These are phyloP conservation scores for Sebastes cheni DNA, from an alignment of 2,797 vertebrate species.

Conservation along the genomic window DNA sequence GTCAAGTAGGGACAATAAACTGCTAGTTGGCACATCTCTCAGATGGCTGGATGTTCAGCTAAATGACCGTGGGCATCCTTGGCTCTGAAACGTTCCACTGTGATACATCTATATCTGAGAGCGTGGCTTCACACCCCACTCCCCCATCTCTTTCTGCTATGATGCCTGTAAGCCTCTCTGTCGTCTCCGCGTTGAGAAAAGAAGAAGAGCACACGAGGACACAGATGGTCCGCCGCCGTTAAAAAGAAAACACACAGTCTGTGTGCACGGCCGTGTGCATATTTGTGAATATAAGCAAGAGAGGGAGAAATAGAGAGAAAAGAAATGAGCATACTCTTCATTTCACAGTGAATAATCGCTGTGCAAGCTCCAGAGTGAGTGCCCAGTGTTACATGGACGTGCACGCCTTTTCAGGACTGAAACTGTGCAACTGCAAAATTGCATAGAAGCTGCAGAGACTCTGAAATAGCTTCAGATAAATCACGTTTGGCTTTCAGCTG, in stretches of 20 bases:
- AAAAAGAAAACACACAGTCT: background rate
- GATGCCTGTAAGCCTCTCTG: background rate
- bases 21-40: background rate
- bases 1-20: background rate
- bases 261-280: background rate
- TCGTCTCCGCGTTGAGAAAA: background rate
- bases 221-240: slow-evolving; percentile 30
- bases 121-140: background rate
- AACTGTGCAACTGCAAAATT: background rate
- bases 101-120: background rate
- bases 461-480: background rate
- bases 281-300: slow-evolving; percentile 21
- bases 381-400: slow-evolving; percentile 22
- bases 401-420: slow-evolving; percentile 8
- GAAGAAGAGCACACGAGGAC: background rate
- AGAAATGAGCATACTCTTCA: slow-evolving; percentile 29
- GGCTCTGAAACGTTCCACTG: background rate
- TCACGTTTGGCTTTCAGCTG: background rate
- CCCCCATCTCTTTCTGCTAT: background rate
- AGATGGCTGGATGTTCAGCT: background rate
- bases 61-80: background rate
- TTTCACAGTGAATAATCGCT: slow-evolving; percentile 33
- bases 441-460: background rate
- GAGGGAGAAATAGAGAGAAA: background rate
- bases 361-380: background rate